Conservation (phyloP, 1,140 invertebrate genomes). For the Pentalonia nigronervosa region DNA sequence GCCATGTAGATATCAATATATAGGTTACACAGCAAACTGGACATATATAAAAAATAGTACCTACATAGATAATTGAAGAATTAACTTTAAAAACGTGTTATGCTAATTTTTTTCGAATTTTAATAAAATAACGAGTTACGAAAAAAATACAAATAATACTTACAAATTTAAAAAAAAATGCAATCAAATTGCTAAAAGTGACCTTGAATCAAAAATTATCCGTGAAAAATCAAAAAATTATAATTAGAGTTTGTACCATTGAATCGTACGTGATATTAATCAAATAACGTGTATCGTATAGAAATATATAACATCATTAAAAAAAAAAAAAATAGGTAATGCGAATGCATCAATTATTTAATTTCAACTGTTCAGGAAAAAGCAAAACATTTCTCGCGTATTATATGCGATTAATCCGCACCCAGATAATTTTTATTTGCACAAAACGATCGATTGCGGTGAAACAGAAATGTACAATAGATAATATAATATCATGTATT, state of each 20-base stretch:
- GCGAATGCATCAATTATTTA: neutral
- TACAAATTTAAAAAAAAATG: neutral
- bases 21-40: no score
- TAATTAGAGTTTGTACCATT: neutral
- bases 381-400: neutral
- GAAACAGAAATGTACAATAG: neutral
- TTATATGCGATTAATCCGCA: no score
- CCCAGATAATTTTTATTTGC: neutral
- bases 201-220: no score
- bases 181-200: neutral
- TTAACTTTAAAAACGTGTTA: neutral
- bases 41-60: no score
- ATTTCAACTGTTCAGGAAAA: neutral
- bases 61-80: neutral
- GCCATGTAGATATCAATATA: no score
- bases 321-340: neutral
- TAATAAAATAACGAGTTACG: no score
- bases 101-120: no score
- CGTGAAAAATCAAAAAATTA: no score
- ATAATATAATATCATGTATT: neutral
- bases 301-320: neutral
- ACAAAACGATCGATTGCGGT: conserved; percentile 3
- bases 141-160: neutral
- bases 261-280: neutral
- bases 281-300: neutral